Evolutionary conservation across 1,140 invertebrate species (phyloP).

Genomic region (Pantala flavescens): DNA sequence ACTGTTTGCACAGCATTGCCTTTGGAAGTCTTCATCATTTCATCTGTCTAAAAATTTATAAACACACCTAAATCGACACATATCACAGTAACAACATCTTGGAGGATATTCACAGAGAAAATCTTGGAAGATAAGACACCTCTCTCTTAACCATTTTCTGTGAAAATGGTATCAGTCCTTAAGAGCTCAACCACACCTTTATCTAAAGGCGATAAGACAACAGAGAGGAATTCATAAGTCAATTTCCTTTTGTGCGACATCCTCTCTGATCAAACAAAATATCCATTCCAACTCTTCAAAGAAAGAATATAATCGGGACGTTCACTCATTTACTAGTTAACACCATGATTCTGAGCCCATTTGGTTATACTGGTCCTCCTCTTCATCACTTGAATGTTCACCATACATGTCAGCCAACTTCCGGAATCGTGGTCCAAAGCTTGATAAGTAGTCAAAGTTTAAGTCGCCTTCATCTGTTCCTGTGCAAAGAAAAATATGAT

Average conservation of each 20-base stretch:
- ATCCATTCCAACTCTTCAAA: background rate
- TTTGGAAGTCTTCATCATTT: background rate
- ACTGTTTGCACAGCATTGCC: background rate
- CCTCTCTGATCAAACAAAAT: background rate
- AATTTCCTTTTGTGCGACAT: background rate
- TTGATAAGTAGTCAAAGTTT: slow-evolving; percentile 93
- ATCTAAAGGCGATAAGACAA: background rate
- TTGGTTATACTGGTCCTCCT: slow-evolving; percentile 43
- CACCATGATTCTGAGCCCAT: slow-evolving; percentile 19
- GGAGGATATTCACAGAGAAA: background rate
- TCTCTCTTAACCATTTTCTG: background rate
- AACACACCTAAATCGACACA: background rate
- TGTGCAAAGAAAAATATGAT: slow-evolving; percentile 27
- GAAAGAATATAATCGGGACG: background rate
- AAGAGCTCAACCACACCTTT: background rate
- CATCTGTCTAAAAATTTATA: background rate
- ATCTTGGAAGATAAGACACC: background rate
- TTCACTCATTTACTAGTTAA: background rate
- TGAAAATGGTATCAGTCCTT: background rate
- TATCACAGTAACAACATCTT: background rate
- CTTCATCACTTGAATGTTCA: slow-evolving; percentile 72
- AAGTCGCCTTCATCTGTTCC: slow-evolving; percentile 88
- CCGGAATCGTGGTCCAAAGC: slow-evolving; percentile 91
- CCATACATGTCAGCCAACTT: slow-evolving; percentile 97
- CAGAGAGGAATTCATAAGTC: background rate